phyloP scores from a whole-genome alignment of 2,113 vertebrate species.

The Pseudorectes ferrugineus region DNA sequence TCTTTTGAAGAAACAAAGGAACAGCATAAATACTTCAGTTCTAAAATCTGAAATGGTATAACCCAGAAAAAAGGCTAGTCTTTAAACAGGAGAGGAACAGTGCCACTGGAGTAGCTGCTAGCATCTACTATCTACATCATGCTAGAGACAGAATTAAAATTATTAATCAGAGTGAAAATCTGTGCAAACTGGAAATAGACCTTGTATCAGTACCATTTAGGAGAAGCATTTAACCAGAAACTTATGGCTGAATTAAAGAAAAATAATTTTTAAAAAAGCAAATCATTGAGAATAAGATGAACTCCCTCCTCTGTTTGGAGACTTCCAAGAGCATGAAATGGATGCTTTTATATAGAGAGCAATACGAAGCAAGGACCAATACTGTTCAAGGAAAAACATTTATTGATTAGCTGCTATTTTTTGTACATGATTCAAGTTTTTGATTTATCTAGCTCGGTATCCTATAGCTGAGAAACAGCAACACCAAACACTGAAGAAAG shows the following conservation, averaged over 20 bases:
- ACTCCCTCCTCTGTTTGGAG: not conserved
- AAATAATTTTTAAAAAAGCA: not conserved
- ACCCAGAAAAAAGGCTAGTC: not conserved
- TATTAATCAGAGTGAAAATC: not conserved
- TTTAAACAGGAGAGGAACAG: not conserved
- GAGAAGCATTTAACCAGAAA: not conserved
- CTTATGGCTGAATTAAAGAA: not conserved
- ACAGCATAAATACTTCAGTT: not conserved
- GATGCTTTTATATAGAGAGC: not conserved
- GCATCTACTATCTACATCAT: not conserved
- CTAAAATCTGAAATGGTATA: not conserved
- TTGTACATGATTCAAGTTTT: not conserved
- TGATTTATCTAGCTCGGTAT: not conserved
- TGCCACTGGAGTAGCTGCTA: not conserved
- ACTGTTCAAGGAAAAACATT: not conserved
- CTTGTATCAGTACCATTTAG: not conserved
- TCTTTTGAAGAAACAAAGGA: not conserved
- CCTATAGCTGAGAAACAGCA: not conserved
- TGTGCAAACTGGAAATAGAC: not conserved
- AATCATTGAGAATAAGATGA: not conserved
- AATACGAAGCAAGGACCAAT: not conserved
- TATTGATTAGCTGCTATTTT: not conserved
- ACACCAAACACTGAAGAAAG: not conserved
- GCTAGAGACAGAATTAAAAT: not conserved
- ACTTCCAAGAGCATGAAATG: not conserved